Percentiles rank a stretch among this genome's conserved stretches.
Evolutionary conservation across 1,140 invertebrate genomes (phyloP).

Genomic region (Drosophila miranda): DNA sequence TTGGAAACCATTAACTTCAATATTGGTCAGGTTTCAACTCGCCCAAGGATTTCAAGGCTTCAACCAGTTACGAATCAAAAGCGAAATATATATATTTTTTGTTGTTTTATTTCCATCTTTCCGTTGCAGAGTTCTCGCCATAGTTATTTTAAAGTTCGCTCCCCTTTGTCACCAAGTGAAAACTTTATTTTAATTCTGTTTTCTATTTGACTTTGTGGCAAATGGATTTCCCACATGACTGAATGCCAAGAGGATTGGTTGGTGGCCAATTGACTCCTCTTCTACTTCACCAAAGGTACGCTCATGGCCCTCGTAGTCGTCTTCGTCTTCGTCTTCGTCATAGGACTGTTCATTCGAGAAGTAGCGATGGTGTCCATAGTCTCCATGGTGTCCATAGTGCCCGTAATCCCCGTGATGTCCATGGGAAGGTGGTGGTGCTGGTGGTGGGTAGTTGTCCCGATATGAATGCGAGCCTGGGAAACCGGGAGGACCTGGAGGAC

Average conservation of each 20-base stretch:
- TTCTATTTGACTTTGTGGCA: constrained; percentile 20
- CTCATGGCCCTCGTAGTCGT: constrained; percentile 15
- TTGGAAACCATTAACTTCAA: too few relatives aligned
- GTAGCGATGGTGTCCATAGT: constrained; percentile 1
- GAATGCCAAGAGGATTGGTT: constrained; percentile 32
- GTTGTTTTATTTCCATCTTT: too few relatives aligned
- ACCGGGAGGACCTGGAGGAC: constrained; percentile 62
- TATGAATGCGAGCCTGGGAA: constrained; percentile 35
- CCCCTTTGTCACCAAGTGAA: background rate
- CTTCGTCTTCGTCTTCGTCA: constrained; percentile 25
- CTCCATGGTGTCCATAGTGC: constrained; percentile 34
- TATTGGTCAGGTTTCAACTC: too few relatives aligned
- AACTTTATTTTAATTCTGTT: constrained; percentile 2
- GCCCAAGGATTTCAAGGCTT: too few relatives aligned
- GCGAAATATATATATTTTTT: too few relatives aligned
- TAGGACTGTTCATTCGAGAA: constrained; percentile 1
- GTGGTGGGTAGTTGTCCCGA: constrained; percentile 34
- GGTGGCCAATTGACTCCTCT: background rate
- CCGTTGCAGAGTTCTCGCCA: too few relatives aligned
- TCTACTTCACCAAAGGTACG: constrained; percentile 13
- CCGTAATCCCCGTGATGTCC: constrained; percentile 27
- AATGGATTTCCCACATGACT: constrained; percentile 34
- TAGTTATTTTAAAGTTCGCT: too few relatives aligned
- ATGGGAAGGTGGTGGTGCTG: constrained; percentile 12
- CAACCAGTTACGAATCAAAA: too few relatives aligned